A percentile compares a stretch with the other conserved stretches of the same genome.
These are phyloP conservation scores for Ctena decussata DNA, from an alignment of 2,888 invertebrate species.

Conservation along the genomic window DNA sequence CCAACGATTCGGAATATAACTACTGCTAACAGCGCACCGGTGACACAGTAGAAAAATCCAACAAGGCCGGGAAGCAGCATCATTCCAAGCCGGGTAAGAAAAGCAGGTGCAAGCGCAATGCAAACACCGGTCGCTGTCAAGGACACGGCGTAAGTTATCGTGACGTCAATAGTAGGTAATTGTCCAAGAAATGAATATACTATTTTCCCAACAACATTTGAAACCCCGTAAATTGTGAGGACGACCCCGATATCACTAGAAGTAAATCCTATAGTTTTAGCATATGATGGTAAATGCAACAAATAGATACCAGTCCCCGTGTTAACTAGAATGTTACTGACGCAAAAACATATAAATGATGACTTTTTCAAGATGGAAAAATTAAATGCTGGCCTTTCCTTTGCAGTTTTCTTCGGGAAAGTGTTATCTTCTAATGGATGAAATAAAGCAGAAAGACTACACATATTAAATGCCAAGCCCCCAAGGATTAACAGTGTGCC, in stretches of 20 bases:
- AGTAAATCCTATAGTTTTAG: slow-evolving; percentile 30
- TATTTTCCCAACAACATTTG: slow-evolving; percentile 46
- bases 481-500: slow-evolving; percentile 47
- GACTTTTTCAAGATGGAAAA: slow-evolving; percentile 33
- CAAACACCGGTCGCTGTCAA: slow-evolving; percentile 37
- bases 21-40: slow-evolving; percentile 42
- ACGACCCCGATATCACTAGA: slow-evolving; percentile 34
- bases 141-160: slow-evolving; percentile 33
- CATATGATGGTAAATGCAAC: slow-evolving; percentile 51
- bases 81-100: slow-evolving; percentile 35
- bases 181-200: slow-evolving; percentile 48
- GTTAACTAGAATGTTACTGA: slow-evolving; percentile 46
- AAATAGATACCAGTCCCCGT: slow-evolving; percentile 42
- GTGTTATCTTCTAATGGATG: slow-evolving; percentile 11
- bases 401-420: background rate
- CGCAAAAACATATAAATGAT: slow-evolving; percentile 45
- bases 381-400: background rate
- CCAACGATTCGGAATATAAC: slow-evolving; percentile 52
- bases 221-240: slow-evolving; percentile 31
- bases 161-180: slow-evolving; percentile 41
- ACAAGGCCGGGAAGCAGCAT: slow-evolving; percentile 35
- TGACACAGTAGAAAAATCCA: slow-evolving; percentile 55
- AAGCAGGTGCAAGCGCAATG: slow-evolving; percentile 39
- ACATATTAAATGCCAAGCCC: slow-evolving; percentile 41
- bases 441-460: slow-evolving; percentile 31